Evolutionary conservation across 2,113 vertebrate genomes (phyloP).

Genomic region (Beaufortia kweichowensis): DNA sequence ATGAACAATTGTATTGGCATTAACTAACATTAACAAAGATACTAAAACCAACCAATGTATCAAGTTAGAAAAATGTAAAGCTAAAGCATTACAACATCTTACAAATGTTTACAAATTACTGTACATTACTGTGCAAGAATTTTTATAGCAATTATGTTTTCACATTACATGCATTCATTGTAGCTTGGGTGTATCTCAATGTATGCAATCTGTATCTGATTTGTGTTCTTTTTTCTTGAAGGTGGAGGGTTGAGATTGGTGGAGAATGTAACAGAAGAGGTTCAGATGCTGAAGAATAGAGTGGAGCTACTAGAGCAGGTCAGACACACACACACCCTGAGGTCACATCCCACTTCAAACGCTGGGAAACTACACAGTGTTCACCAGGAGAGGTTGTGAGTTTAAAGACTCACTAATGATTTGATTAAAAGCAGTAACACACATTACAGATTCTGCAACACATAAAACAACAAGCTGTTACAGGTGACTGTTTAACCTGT

Average conservation of each 20-base stretch:
- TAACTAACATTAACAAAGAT: too few relatives aligned
- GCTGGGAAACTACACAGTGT: background rate
- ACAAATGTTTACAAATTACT: too few relatives aligned
- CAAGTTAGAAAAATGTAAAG: too few relatives aligned
- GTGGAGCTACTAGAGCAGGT: slow-evolving; percentile 86
- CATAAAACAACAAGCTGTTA: background rate
- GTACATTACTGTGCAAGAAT: too few relatives aligned
- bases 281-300: slow-evolving; percentile 77
- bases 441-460: slow-evolving; percentile 1
- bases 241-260: slow-evolving; percentile 60
- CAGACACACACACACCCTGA: background rate
- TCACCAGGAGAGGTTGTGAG: background rate
- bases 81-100: too few relatives aligned
- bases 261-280: slow-evolving; percentile 77
- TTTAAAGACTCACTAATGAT: slow-evolving; percentile 41
- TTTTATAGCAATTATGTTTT: too few relatives aligned
- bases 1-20: too few relatives aligned
- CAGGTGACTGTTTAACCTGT: background rate
- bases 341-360: slow-evolving; percentile 4
- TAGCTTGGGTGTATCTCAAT: background rate
- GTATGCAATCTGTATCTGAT: background rate
- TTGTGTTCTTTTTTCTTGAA: slow-evolving; percentile 53
- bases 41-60: too few relatives aligned
- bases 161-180: background rate
- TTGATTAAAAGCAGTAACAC: slow-evolving; percentile 30